Percentiles rank a stretch among this genome's conserved stretches.
These are phyloP conservation scores for Erpornis zantholeuca DNA, from an alignment of 2,113 vertebrate species.

Conservation along the genomic window DNA sequence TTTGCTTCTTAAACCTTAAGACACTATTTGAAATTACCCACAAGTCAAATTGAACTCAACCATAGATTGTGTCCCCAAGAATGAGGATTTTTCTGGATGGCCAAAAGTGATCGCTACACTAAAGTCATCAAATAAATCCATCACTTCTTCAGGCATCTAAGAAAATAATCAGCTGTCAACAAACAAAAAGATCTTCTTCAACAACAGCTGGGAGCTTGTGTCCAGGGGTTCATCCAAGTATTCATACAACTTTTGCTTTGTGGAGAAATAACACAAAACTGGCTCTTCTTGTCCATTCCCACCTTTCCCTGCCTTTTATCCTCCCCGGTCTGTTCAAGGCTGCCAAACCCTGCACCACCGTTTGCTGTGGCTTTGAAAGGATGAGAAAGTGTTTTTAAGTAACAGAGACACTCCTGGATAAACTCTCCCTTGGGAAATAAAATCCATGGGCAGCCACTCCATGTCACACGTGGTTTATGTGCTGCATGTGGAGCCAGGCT, in stretches of 20 bases:
- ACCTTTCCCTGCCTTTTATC: neutral
- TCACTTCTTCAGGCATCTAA: neutral
- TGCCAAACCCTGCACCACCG: fast-evolving
- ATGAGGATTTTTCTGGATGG: neutral
- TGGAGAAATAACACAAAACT: neutral
- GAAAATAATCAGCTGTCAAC: neutral
- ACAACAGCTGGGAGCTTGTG: neutral
- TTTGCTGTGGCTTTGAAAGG: neutral
- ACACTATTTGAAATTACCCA: neutral
- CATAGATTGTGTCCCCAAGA: neutral
- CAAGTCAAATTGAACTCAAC: neutral
- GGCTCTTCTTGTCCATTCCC: neutral
- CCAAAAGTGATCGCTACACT: neutral
- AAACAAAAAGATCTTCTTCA: neutral
- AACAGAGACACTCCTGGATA: neutral
- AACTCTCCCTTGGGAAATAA: constrained; percentile 27
- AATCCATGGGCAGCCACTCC: neutral
- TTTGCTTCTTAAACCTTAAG: neutral
- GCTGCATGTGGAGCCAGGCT: neutral
- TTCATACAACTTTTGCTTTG: neutral
- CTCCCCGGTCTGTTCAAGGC: fast-evolving
- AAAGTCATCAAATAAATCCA: neutral
- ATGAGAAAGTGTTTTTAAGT: constrained; percentile 24
- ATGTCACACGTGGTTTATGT: neutral
- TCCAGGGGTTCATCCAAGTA: neutral